Evolutionary conservation across 2,113 vertebrate species (phyloP), one percentile per base, ranked within the genome.

Genomic region (Tenebrosternarchus preto): DNA sequence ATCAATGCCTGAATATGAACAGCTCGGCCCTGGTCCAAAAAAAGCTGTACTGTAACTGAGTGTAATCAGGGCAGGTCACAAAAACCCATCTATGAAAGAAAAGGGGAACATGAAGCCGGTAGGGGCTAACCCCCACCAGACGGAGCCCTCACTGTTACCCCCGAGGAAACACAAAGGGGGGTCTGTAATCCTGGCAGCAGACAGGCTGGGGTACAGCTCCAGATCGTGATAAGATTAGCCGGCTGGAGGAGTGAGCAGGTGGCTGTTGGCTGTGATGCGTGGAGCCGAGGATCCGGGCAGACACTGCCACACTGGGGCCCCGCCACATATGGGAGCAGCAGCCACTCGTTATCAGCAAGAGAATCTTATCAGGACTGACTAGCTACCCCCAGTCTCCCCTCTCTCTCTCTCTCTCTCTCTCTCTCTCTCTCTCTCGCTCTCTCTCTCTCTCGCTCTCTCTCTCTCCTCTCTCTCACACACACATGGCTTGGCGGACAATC

Each of bases 161-260:
- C 73, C 76, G 77, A 63, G 76, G 82, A 85, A 83, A 79, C 81
- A 87, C 86, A 88, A 84, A 82, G 78, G 80, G 78, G 78, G 61
- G 73, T 78, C 73, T 85, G 78, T 85, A 86, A 88, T 86, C 85
- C 80, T 74, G 36, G 50, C 59, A 82, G 72, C 77, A 81, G 83
- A 85, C 87, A 82, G 81, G 80, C 78, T 39, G 20, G 78, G 80
- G 80, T 85, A 78, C 87, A 83, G 80, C 71, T 78, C 63, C 55
- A 86, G 85, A 88, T 86, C 78, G 67, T 83, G 87, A 88, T 85
- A 85, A 88, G 86, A 87, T 86, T 86, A 81, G 63, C 50, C 39
- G 4, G 76, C 78, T 68, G 72, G 79, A 82, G 83, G 46, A 82
- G 73, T 20, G 43, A 76, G 36, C 64, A 24, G 46, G 56, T 46